Percentiles rank a stretch among this genome's conserved stretches.
Evolutionary conservation across 92 coral and sea anemone genomes (phyloP).

Genomic region (Pocillopora grandis): DNA sequence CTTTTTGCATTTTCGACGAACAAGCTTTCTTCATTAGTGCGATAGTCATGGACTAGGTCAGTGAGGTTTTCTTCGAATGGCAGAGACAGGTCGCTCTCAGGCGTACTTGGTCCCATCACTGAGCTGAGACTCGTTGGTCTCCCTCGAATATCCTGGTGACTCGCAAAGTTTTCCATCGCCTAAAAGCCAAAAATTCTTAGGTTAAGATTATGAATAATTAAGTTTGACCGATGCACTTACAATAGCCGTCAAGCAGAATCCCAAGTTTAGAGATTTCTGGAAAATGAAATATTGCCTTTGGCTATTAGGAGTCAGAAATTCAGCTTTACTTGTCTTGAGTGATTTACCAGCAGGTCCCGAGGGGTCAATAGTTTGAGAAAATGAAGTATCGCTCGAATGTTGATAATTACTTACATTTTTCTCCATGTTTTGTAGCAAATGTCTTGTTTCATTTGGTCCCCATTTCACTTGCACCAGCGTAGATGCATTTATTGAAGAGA

Average conservation of each 20-base stretch:
- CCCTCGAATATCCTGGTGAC: neutral
- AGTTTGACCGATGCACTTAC: neutral
- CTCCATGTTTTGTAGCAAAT: too few relatives aligned
- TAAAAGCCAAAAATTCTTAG: neutral
- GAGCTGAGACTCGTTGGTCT: conserved; percentile 33
- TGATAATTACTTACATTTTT: too few relatives aligned
- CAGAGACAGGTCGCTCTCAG: conserved; percentile 39
- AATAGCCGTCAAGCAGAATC: neutral
- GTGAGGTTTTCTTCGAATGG: conserved; percentile 25
- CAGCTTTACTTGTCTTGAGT: too few relatives aligned
- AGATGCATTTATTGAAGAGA: too few relatives aligned
- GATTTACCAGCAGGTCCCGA: too few relatives aligned
- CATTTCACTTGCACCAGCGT: too few relatives aligned
- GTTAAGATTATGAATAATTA: neutral
- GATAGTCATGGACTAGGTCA: conserved; percentile 20
- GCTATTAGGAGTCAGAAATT: too few relatives aligned
- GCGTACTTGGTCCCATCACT: conserved; percentile 10
- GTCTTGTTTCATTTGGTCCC: too few relatives aligned
- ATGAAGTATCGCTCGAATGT: too few relatives aligned
- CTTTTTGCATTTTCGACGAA: neutral
- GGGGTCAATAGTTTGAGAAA: too few relatives aligned
- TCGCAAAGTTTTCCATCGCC: conserved; percentile 14
- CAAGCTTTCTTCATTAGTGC: conserved; percentile 2
- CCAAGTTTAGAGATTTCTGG: too few relatives aligned
- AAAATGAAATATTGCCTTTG: too few relatives aligned